Base-by-base conservation (phyloP, 1,140 invertebrate species). In the Hylaeus anthracinus region DNA sequence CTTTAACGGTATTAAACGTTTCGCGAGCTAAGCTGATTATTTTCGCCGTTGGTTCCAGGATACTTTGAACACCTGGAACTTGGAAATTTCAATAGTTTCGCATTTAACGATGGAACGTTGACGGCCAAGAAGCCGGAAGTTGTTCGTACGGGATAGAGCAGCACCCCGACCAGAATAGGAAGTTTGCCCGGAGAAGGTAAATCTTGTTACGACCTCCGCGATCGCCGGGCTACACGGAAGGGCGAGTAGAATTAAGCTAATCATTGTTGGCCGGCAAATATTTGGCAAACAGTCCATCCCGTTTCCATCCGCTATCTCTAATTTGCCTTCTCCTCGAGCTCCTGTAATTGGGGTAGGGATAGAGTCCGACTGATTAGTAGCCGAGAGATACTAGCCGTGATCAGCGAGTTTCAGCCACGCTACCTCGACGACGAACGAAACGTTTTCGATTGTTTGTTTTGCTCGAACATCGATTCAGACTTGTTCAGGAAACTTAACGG, bases 331-430 rank as follows among this genome's bases (percentile, higher is more conserved):
- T 65, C 74, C 72, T 71, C 41, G 70, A 79, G 69, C 65, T 60
- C 41, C 71, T 48, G 77, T 86, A 89, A 89, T 89, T 87, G 87
- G 81, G 72, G n/a, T n/a, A n/a, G 26, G 26, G 75, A 9, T 63
- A 82, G 81, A 81, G 86, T 73, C 65, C 37, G 75, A 61, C 83
- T 86, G 87, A 89, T 89, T 88, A 88, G 78, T 87, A 89, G 79
- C 77, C 79, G 51, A 84, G 83, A 64, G 77, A 63, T 61, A 58
- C 51, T 51, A 61, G 43, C 66, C 66, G 53, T 51, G 69, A 73
- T 79, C 65, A 76, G 56, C 71, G 14, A 53, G 5, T 14, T 45
- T 10, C 37, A 5, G 26, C 1, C 12, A 4, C n/a, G 6, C 2
- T 3, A 39, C 15, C 26, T 5, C 2, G 1, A 5, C 55, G 15